Evolutionary conservation across 2,888 invertebrate species (phyloP).

Genomic region (Thymelicus sylvestris): DNA sequence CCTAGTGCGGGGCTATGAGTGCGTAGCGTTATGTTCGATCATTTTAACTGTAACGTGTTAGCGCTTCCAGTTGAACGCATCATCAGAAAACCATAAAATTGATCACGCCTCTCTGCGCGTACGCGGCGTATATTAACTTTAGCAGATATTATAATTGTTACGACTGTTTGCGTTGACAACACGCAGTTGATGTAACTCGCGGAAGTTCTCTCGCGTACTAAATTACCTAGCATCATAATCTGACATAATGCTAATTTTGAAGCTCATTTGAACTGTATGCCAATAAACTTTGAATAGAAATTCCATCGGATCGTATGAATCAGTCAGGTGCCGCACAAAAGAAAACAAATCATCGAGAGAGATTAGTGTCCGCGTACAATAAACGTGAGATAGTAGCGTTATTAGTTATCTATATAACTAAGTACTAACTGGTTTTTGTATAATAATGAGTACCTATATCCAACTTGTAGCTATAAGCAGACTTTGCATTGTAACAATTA

Average conservation of each 20-base stretch:
- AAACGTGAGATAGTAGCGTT: slow-evolving; percentile 19
- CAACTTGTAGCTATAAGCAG: no score
- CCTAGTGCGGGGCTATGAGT: no score
- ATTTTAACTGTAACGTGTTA: no score
- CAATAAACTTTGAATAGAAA: slow-evolving; percentile 22
- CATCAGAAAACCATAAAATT: slow-evolving; percentile 4
- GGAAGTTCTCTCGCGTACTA: slow-evolving; percentile 16
- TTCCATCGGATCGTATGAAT: slow-evolving; percentile 29
- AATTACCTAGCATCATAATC: slow-evolving; percentile 28
- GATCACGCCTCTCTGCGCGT: slow-evolving; percentile 5
- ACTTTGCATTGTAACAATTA: neutral
- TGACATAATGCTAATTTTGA: slow-evolving; percentile 29
- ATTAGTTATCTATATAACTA: slow-evolving; percentile 19
- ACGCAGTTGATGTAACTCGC: slow-evolving; percentile 3
- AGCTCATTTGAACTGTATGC: slow-evolving; percentile 20
- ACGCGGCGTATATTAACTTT: neutral
- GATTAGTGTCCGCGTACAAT: slow-evolving; percentile 28
- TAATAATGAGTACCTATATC: no score
- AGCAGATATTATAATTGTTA: slow-evolving; percentile 20
- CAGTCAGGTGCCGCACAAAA: slow-evolving; percentile 31
- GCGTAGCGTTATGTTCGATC: no score
- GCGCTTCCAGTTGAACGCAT: neutral
- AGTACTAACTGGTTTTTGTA: neutral
- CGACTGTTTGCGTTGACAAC: slow-evolving; percentile 14
- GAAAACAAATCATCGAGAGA: slow-evolving; percentile 36